Evolutionary conservation across 2,113 vertebrate species (phyloP).

Genomic region (Nyctibius bracteatus): DNA sequence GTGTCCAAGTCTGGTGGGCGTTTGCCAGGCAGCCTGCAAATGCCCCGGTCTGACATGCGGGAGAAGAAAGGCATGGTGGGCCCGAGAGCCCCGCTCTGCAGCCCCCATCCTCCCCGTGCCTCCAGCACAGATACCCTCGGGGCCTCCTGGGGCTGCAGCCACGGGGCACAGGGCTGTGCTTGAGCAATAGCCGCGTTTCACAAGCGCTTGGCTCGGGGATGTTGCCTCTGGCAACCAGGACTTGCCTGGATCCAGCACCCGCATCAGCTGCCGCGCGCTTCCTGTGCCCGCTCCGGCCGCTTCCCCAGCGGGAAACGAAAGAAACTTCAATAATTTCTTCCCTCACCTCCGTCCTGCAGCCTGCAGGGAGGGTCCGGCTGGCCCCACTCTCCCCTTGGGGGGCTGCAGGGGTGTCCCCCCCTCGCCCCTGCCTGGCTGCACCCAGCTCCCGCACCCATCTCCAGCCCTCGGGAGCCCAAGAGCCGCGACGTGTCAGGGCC

Average conservation of each 20-base stretch:
- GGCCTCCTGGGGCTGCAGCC: neutral
- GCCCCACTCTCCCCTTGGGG: neutral
- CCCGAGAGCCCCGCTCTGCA: fast-evolving
- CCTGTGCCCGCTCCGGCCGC: neutral
- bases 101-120: fast-evolving
- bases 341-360: neutral
- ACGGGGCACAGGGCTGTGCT: fast-evolving
- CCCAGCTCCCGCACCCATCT: neutral
- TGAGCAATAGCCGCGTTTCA: neutral
- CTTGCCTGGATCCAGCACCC: neutral
- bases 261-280: neutral
- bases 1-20: fast-evolving
- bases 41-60: fast-evolving
- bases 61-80: neutral
- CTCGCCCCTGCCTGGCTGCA: neutral
- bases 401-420: neutral
- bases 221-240: neutral
- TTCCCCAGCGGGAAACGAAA: neutral
- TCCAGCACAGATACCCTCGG: fast-evolving
- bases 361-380: fast-evolving
- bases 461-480: neutral
- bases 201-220: neutral
- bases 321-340: neutral
- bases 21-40: neutral
- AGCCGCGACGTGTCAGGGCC: neutral